A percentile compares a stretch with the other conserved stretches of the same genome.
These are phyloP conservation scores for Trachemys scripta DNA, from an alignment of 2,113 vertebrate species.

Conservation along the genomic window DNA sequence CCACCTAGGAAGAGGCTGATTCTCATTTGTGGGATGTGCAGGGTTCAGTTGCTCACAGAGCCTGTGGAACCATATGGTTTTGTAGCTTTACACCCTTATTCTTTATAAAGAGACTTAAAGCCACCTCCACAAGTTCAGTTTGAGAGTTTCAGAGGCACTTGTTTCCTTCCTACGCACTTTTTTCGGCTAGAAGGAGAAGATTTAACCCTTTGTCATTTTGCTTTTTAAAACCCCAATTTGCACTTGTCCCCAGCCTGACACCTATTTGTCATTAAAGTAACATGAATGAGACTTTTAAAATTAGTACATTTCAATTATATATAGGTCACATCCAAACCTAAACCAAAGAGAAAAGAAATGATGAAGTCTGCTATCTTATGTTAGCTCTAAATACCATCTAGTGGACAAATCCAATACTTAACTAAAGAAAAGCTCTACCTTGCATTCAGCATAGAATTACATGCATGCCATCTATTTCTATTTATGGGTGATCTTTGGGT, in stretches of 20 bases:
- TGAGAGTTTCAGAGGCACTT: neutral
- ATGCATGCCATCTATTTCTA: neutral
- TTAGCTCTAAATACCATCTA: conserved; percentile 43
- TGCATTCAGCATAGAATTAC: neutral
- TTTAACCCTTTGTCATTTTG: accelerated
- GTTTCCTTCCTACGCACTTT: neutral
- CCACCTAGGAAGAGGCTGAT: neutral
- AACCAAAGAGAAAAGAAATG: neutral
- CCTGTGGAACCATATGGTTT: neutral
- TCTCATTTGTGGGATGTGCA: neutral
- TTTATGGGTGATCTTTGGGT: neutral
- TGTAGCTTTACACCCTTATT: neutral
- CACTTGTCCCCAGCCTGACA: neutral
- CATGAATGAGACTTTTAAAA: neutral
- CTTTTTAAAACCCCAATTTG: neutral
- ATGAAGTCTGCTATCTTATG: neutral
- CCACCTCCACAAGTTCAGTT: neutral
- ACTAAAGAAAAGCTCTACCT: neutral
- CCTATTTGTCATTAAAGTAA: neutral
- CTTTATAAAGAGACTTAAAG: neutral
- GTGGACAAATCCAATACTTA: neutral
- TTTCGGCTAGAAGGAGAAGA: neutral
- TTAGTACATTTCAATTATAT: neutral
- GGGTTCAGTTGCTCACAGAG: neutral
- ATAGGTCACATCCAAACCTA: neutral